Evolutionary conservation across 2,797 vertebrate species (phyloP).

Genomic region (Linurgus olivaceus): DNA sequence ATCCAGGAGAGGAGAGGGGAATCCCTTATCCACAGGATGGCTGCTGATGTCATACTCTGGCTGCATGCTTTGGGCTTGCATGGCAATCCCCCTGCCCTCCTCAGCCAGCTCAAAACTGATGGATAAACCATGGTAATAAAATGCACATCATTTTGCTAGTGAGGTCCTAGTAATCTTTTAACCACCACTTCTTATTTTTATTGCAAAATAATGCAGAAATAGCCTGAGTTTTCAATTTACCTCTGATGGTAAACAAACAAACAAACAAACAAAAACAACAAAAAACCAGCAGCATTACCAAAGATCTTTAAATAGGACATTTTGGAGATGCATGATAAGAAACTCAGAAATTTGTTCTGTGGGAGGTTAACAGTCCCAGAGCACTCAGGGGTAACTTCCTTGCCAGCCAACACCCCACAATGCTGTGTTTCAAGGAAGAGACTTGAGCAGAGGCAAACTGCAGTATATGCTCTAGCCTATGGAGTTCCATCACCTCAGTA

Average conservation of each 20-base stretch:
- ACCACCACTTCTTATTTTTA: not conserved
- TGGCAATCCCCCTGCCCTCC: not conserved
- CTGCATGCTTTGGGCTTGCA: not conserved
- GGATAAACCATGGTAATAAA: not conserved
- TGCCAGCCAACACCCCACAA: not conserved
- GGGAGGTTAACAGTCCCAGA: not conserved
- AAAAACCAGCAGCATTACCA: not conserved
- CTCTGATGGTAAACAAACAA: not conserved
- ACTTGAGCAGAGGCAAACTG: not conserved
- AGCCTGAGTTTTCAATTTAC: not conserved
- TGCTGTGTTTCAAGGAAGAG: not conserved
- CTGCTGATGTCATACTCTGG: not conserved
- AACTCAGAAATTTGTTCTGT: not conserved
- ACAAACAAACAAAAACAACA: too few species aligned
- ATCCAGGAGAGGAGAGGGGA: not conserved
- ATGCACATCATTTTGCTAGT: fast-evolving
- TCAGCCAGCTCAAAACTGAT: not conserved
- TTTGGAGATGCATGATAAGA: not conserved
- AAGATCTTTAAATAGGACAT: not conserved
- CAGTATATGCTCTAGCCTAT: fast-evolving
- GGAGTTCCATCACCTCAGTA: not conserved
- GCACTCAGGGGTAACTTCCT: not conserved
- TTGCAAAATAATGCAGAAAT: not conserved
- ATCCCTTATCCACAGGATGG: fast-evolving
- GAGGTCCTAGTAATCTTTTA: not conserved